Base-by-base conservation (phyloP, 2,113 vertebrate species). In the Triplophysa tibetana region DNA sequence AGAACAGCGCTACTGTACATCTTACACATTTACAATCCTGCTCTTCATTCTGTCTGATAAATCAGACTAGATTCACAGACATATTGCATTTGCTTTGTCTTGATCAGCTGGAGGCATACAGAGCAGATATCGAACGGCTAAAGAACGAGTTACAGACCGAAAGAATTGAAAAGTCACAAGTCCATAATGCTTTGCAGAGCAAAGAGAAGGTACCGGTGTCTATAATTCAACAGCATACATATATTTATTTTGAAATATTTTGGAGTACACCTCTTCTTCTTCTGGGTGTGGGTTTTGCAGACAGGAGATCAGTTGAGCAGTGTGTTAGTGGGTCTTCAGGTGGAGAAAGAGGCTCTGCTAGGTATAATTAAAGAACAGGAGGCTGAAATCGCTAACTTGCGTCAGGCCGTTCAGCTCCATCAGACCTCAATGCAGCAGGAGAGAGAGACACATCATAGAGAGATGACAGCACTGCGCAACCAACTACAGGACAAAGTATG, bases 401-500 rank as follows among this genome's bases (percentile, higher is more conserved):
- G 87, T 2, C 80, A 45, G 0, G 89, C 93, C 86, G 80, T 92
- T 1, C 88, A 93, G 68, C 84, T 88, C 62, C 88, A 93, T 65
- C 92, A 84, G 87, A 86, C 80, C 77, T 65, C 41, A 0, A 78
- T 92, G 67, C 87, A 91, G 70, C 78, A 9, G 0, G 75, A 94
- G 79, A 88, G 90, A 84, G 92, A 90, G 70, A 85, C 86, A 62
- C 81, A 84, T 54, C 88, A 66, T 66, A 80, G 70, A 23, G 90
- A 91, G 63, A 85, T 93, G 79, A 88, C 92, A 85, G 79, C 75
- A 0, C 84, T 95, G 80, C 92, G 88, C 74, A 89, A 83, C 4
- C 87, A 85, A 81, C 91, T 96, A n/a, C 91, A 89, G 83, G 89
- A 94, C n/a, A 93, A 93, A 91, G 94, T 95, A 87, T 2, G 33